Conservation (phyloP, 2,888 invertebrate species). For the Himalopsyche japonica region DNA sequence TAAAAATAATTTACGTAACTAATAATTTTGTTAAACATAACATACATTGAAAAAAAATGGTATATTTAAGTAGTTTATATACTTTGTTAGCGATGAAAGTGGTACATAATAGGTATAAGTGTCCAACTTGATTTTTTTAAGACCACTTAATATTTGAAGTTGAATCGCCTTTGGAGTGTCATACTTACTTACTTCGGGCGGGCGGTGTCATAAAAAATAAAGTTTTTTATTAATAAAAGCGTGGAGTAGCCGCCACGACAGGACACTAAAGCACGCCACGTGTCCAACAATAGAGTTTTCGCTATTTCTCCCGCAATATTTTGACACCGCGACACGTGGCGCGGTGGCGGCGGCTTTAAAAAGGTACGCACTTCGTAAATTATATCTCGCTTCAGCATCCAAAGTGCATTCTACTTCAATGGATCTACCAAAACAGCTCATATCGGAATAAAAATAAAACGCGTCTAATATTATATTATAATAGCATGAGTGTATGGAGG, state of each 20-base stretch:
- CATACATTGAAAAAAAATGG: no score
- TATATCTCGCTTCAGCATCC: not conserved
- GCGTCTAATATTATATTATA: not conserved
- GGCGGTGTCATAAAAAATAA: slow-evolving; percentile 9
- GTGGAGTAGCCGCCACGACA: slow-evolving; percentile 39
- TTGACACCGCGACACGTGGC: slow-evolving; percentile 40
- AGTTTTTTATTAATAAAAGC: slow-evolving; percentile 38
- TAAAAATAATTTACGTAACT: no score
- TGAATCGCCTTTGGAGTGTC: not conserved
- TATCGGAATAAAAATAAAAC: not conserved
- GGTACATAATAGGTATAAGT: no score
- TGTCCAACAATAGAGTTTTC: slow-evolving; percentile 44
- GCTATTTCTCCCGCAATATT: slow-evolving; percentile 33
- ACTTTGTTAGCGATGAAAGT: no score
- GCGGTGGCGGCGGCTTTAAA: slow-evolving; percentile 23
- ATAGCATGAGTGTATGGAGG: no score
- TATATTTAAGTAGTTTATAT: no score
- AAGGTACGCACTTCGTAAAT: slow-evolving; percentile 7
- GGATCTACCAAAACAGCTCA: not conserved
- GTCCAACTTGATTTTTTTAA: not conserved
- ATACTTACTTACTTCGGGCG: not conserved
- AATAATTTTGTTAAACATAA: no score
- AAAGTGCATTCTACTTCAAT: not conserved
- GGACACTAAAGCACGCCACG: slow-evolving; percentile 53
- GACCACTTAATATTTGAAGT: not conserved